A percentile compares a stretch with the other conserved stretches of the same genome.
Conservation (phyloP, 2,797 vertebrate species). For the Melanotaenia maccullochi region DNA sequence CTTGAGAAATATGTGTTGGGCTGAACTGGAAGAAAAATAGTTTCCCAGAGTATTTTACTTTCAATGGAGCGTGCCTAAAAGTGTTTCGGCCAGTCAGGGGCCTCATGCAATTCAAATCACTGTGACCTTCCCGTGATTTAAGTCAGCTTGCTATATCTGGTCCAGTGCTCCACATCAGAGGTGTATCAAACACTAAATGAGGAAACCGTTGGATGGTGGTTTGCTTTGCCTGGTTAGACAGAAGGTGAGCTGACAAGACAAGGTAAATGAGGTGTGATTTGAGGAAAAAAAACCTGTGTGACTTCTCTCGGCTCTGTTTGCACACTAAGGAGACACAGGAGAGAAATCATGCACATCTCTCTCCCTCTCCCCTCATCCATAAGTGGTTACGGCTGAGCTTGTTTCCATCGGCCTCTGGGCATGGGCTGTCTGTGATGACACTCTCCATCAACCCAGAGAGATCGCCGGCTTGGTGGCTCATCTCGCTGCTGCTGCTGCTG, state of each 20-base stretch:
- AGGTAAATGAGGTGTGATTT: slow-evolving; percentile 69
- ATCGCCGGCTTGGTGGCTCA: slow-evolving; percentile 48
- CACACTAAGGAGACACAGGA: slow-evolving; percentile 45
- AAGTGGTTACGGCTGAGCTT: slow-evolving; percentile 74
- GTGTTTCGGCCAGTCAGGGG: slow-evolving; percentile 61
- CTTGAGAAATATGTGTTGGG: slow-evolving; percentile 59
- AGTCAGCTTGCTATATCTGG: slow-evolving; percentile 52
- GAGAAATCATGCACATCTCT: slow-evolving; percentile 68
- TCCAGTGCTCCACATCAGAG: slow-evolving; percentile 40
- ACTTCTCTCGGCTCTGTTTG: slow-evolving; percentile 45
- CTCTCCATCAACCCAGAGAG: slow-evolving; percentile 70
- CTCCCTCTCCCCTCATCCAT: slow-evolving; percentile 59
- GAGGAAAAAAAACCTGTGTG: slow-evolving; percentile 46
- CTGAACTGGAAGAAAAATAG: slow-evolving; percentile 74
- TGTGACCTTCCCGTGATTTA: slow-evolving; percentile 72
- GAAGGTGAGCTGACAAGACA: slow-evolving; percentile 37
- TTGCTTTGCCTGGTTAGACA: slow-evolving; percentile 53
- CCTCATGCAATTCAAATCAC: slow-evolving; percentile 80
- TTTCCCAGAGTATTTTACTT: slow-evolving; percentile 75
- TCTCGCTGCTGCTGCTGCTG: slow-evolving; percentile 33
- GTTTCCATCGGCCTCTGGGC: slow-evolving; percentile 75
- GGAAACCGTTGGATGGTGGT: slow-evolving; percentile 40
- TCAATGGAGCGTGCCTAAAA: slow-evolving; percentile 76
- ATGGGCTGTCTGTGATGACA: slow-evolving; percentile 73
- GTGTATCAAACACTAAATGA: slow-evolving; percentile 36